Evolutionary conservation across 35 echinoderm and acorn worm species (phyloP), one percentile per base, ranked within the genome.

Genomic region (Ophiothrix spiculata): DNA sequence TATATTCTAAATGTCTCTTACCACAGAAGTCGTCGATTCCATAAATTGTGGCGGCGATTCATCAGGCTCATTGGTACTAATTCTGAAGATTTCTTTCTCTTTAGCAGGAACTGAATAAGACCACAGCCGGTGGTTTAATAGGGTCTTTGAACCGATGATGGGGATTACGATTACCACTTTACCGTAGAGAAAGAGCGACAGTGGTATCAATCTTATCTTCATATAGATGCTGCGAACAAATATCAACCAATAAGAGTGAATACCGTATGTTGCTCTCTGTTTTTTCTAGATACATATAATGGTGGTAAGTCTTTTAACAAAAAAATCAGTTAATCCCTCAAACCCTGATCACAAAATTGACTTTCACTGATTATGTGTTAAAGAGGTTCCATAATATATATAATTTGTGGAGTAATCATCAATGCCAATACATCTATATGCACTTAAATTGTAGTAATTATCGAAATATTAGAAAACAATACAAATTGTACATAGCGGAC

Each of bases 41-140:
- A 54, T 28, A 31, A 81, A 14, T 33, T 81, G 19, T 81, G 79
- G 79, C 32, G 79, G 79, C 2, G 79, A 81, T 21, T 40, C 3
- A 34, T 81, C 79, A 49, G 79, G 79, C 12, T 81, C 79, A 23
- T 81, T 81, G 40, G 79, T 81, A 16, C 54, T 16, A 0, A 81
- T 81, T 1, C 54, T 16, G 29, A 81, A 81, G 41, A 81, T 81
- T 19, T 25, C 33, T 16, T 14, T 0, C 31, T 54, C 37, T 4
- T 42, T 41, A 16, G 79, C 38, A 16, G 31, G 19, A 17, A 33
- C 31, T 46, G 16, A 28, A 33, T 81, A 81, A 21, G 21, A 21
- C 79, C 79, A 81, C 0, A 81, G 23, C 0, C 29, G 14, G 1
- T 54, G 41, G 14, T 49, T 56, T 10, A 42, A 46, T 16, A 81